Evolutionary conservation across 2,888 invertebrate genomes (phyloP), one percentile per base, ranked within the genome.

Genomic region (Dicranocentrus wangi): DNA sequence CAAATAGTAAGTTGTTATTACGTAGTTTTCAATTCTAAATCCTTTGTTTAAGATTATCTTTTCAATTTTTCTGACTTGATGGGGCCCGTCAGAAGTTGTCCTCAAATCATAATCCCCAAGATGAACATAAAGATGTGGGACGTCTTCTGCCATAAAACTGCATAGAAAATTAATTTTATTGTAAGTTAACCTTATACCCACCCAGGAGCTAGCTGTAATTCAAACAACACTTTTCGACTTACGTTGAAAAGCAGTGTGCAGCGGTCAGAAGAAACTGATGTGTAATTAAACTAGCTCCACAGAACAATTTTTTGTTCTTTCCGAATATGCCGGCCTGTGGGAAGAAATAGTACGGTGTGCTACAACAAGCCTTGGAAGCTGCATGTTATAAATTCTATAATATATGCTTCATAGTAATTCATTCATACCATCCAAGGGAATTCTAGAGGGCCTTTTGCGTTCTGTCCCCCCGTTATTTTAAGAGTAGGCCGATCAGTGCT

Each of bases 181-280:
- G n/a, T n/a, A n/a, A n/a, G n/a, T n/a, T n/a, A n/a, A n/a, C n/a
- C n/a, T n/a, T n/a, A n/a, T n/a, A n/a, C n/a, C n/a, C n/a, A n/a
- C n/a, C n/a, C n/a, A n/a, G n/a, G n/a, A n/a, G n/a, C n/a, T n/a
- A n/a, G n/a, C n/a, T n/a, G n/a, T n/a, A n/a, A n/a, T n/a, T n/a
- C n/a, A n/a, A n/a, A n/a, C n/a, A n/a, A n/a, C n/a, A n/a, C n/a
- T n/a, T n/a, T n/a, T n/a, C n/a, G n/a, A 15, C 73, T 92, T 90
- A 95, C 95, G 94, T 94, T 28, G 95, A 94, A 25, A 96, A 94
- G 88, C 96, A 96, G 89, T 96, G 96, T 0, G 96, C 95, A 2
- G 96, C 96, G 1, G 95, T 93, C 10, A 96, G 89, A 65, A 96
- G 92, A 87, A 95, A 95, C 61, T 88, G 89, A 83, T 92, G 92